A percentile compares a stretch with the other conserved stretches of the same genome.
These are phyloP conservation scores for Apogon talboti DNA, from an alignment of 2,797 vertebrate species.

Conservation along the genomic window DNA sequence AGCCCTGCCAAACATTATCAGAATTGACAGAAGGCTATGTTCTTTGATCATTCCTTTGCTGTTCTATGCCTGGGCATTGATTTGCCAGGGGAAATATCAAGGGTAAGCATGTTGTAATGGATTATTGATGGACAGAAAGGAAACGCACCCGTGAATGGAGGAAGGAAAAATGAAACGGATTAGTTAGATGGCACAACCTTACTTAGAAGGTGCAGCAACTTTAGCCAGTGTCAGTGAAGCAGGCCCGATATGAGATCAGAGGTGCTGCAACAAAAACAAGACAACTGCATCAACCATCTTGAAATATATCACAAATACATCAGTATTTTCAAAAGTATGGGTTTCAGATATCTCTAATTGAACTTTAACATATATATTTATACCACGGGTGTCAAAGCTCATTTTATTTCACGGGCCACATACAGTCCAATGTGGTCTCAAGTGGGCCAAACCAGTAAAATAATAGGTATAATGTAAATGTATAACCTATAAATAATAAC, in stretches of 20 bases:
- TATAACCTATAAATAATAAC: no score
- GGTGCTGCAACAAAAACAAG: slow-evolving; percentile 3
- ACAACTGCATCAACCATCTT: no score
- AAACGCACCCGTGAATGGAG: not conserved
- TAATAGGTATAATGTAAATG: no score
- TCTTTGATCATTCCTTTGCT: slow-evolving; percentile 42
- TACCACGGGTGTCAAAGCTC: no score
- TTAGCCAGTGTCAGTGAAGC: not conserved
- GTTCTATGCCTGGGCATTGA: slow-evolving; percentile 43
- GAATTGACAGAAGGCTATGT: slow-evolving; percentile 33
- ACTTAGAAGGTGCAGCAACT: slow-evolving; percentile 1
- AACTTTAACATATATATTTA: no score
- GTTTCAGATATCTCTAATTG: no score
- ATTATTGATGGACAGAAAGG: slow-evolving; percentile 1
- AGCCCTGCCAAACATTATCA: slow-evolving; percentile 30
- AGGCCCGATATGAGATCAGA: slow-evolving; percentile 1
- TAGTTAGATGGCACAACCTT: not conserved
- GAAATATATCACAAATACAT: no score
- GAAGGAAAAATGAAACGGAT: not conserved
- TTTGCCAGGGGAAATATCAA: slow-evolving; percentile 40
- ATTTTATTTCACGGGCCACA: no score
- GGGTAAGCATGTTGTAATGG: slow-evolving; percentile 22
- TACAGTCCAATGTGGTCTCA: no score
- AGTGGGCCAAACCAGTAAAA: no score
- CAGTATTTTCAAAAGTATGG: no score